Conservation (phyloP, 2,797 vertebrate genomes). For the Enteromius afrohamiltoni region DNA sequence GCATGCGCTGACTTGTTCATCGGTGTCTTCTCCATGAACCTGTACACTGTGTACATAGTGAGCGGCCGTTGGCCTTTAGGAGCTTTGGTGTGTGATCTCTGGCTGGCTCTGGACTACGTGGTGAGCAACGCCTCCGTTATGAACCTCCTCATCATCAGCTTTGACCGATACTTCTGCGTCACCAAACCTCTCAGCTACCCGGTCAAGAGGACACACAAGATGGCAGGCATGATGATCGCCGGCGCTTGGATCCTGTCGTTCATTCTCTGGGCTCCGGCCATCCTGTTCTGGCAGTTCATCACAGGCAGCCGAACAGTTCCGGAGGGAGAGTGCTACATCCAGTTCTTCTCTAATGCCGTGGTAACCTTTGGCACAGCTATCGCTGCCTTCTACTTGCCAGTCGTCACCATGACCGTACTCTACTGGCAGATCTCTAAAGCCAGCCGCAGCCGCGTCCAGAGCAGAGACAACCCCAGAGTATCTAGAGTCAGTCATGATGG, state of each 20-base stretch:
- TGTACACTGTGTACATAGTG: conserved; percentile 94
- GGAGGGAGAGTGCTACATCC: conserved; percentile 85
- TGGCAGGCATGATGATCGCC: conserved; percentile 95
- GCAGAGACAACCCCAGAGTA: conserved; percentile 69
- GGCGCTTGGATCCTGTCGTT: conserved; percentile 95
- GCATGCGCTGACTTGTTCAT: conserved; percentile 97
- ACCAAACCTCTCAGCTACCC: conserved; percentile 97
- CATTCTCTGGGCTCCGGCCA: conserved; percentile 94
- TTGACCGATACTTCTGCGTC: conserved; percentile 98
- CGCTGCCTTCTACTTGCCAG: conserved; percentile 94
- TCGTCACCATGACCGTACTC: conserved; percentile 94
- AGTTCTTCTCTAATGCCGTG: conserved; percentile 93
- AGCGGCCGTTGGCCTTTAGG: conserved; percentile 95
- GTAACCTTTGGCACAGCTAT: conserved; percentile 97
- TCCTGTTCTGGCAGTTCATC: conserved; percentile 97
- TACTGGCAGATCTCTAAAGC: conserved; percentile 95
- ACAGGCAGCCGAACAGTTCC: conserved; percentile 88
- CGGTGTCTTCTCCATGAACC: conserved; percentile 96
- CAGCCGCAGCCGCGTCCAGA: conserved; percentile 87
- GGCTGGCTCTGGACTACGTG: conserved; percentile 96
- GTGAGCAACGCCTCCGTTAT: conserved; percentile 97
- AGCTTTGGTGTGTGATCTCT: conserved; percentile 93
- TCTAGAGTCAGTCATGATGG: conserved; percentile 77
- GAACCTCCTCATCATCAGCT: conserved; percentile 98
- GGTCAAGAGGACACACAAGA: conserved; percentile 90